Conservation (phyloP, 2,113 vertebrate species). For the Lophura nycthemera region DNA sequence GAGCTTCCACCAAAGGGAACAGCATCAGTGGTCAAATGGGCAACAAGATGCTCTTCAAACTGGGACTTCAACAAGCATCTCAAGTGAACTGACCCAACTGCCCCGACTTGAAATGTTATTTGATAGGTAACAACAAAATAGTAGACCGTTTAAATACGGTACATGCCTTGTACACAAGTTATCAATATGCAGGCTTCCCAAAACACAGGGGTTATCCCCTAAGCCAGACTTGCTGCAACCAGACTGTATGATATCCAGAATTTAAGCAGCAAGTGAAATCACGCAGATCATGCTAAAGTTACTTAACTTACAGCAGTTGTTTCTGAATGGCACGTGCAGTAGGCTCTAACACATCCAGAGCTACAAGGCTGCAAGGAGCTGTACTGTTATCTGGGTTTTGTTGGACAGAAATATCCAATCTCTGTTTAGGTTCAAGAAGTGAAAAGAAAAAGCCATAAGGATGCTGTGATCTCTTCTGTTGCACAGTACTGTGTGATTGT, state of each 20-base stretch:
- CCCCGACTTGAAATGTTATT: neutral
- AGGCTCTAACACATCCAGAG: neutral
- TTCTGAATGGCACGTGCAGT: neutral
- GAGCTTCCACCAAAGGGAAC: neutral
- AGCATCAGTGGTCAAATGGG: neutral
- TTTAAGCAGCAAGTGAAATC: neutral
- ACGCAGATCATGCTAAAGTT: too few species aligned
- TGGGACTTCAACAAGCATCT: neutral
- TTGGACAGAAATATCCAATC: neutral
- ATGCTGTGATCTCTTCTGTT: neutral
- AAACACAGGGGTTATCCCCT: neutral
- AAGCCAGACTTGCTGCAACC: neutral
- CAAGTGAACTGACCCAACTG: neutral
- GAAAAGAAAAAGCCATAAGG: neutral
- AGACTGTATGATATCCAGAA: neutral
- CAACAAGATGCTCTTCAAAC: neutral
- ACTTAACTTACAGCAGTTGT: neutral
- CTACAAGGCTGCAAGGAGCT: neutral
- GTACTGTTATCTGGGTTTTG: rapidly evolving
- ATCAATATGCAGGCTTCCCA: neutral
- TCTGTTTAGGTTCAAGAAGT: neutral
- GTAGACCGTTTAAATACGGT: neutral
- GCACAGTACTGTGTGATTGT: neutral
- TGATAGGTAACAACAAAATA: neutral
- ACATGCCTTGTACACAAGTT: neutral